Evolutionary conservation across 2,113 vertebrate genomes (phyloP), one percentile per base, ranked within the genome.

Genomic region (Dipodomys merriami): DNA sequence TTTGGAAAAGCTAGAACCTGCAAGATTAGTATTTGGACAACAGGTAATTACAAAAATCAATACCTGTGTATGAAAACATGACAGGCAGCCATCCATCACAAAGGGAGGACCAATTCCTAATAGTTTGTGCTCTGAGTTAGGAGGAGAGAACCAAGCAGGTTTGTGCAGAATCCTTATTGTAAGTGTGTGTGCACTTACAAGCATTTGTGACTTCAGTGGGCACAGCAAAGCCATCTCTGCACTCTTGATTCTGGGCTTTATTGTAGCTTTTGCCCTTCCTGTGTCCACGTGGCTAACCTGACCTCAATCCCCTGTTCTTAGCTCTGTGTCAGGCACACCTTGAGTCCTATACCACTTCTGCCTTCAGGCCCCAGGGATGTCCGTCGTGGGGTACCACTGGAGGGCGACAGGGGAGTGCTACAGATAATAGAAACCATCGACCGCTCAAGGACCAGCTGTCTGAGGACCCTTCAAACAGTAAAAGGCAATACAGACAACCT

Each of bases 1-100:
- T 86, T 90, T 93, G 90, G 88, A 90, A 93, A 97, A 93, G 83
- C 83, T 72, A 74, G 94, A 35, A 91, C 95, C 89, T 83, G 60
- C 81, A 81, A 89, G 90, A 96, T 97, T 94, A 96, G 94, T 97
- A 93, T 96, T 93, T 96, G 96, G 94, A 96, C 96, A 97, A 96
- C 83, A 95, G 85, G 96, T 96, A 95, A 97, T 97, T 96, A 95
- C 79, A 88, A 90, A 95, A 95, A 92, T 96, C 96, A 95, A 96
- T 97, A 90, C 15, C 57, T 90, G 72, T 73, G 33, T 95, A 94
- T 95, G 91, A 95, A 95, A 96, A 95, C 93, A 95, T 16, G 82
- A 92, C 46, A 83, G 94, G 92, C 94, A 96, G 86, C 95, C 91
- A 94, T 96, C 95, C 7, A 7, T 94, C 96, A 87, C 57, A 25